Conservation (phyloP, 2,113 vertebrate genomes). For the Bos taurus region ARS-UCD2.0 NC_037340.1:53626501-53627000, state of each 20-base stretch:
- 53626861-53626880: not conserved
- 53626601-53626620: not conserved
- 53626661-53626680: not conserved
- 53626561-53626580: not conserved
- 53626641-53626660: not conserved
- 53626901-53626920: not conserved
- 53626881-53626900: not conserved
- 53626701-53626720: not conserved
- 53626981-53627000: not conserved
- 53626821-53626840: accelerated
- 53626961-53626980: not conserved
- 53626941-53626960: not conserved
- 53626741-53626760: not conserved
- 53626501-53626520: too few species aligned
- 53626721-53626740: not conserved
- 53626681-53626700: not conserved
- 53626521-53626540: too few species aligned
- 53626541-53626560: not conserved
- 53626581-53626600: not conserved
- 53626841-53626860: not conserved
- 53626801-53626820: not conserved
- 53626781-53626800: not conserved
- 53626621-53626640: not conserved
- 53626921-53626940: not conserved
- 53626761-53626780: not conserved